Percentiles rank a stretch among this genome's conserved stretches.
Evolutionary conservation across 2,113 vertebrate species (phyloP).

Genomic region (Passer domesticus): DNA sequence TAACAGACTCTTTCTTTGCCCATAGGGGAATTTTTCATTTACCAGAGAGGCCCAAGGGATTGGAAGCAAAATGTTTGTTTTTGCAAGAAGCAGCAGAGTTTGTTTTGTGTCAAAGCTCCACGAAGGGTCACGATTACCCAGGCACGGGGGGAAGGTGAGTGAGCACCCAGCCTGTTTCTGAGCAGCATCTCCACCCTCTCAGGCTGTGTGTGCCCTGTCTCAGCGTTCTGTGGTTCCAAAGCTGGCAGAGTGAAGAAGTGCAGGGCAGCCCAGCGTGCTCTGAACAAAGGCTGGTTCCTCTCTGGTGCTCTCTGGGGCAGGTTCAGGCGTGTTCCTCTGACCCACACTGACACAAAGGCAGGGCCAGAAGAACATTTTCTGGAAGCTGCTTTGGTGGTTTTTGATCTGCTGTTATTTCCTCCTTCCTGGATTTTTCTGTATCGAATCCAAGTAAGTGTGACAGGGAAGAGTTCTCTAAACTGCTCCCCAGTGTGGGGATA

Average conservation of each 20-base stretch:
- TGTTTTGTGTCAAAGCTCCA: not conserved
- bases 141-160: not conserved
- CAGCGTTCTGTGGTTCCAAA: not conserved
- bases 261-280: not conserved
- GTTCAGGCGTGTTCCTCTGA: not conserved
- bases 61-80: not conserved
- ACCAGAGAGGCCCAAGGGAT: not conserved
- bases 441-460: not conserved
- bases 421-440: not conserved
- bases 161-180: not conserved
- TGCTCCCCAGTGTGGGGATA: not conserved
- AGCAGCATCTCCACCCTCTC: fast-evolving
- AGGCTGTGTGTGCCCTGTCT: fast-evolving
- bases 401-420: not conserved
- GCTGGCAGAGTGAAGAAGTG: not conserved
- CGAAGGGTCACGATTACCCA: not conserved
- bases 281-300: slow-evolving; percentile 30
- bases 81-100: not conserved
- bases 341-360: not conserved
- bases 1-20: not conserved
- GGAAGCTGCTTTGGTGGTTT: not conserved
- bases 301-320: not conserved
- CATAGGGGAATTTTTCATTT: not conserved
- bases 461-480: not conserved
- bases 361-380: not conserved